Conservation (phyloP, 2,113 vertebrate species). For the Cricetomys ansorgei region DNA sequence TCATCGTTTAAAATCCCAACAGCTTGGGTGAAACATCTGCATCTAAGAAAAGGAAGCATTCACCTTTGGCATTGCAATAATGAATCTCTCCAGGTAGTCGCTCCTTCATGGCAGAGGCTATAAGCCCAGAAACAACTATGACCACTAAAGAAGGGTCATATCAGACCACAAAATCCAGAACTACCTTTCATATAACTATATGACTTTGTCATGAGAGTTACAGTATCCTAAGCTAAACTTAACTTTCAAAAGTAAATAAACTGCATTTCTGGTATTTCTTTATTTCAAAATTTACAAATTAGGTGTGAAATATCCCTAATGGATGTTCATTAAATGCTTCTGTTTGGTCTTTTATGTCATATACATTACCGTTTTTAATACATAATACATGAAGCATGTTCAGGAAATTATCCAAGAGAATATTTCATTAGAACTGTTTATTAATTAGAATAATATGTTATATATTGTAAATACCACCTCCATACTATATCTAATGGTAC, state of each 20-base stretch:
- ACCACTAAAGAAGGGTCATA: not conserved
- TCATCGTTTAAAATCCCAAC: not conserved
- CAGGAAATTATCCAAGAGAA: not conserved
- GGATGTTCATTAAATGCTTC: not conserved
- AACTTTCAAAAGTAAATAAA: not conserved
- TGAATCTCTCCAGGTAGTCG: not conserved
- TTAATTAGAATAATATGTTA: not conserved
- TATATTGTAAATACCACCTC: not conserved
- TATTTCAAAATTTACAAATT: not conserved
- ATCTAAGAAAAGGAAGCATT: not conserved
- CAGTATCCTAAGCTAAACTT: not conserved
- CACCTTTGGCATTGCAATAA: not conserved
- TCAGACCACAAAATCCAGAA: not conserved
- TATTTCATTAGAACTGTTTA: not conserved
- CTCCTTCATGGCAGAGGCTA: not conserved
- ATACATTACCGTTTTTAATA: not conserved
- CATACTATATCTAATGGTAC: not conserved
- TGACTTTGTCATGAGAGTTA: fast-evolving
- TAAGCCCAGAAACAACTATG: not conserved
- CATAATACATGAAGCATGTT: not conserved
- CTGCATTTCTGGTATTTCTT: not conserved
- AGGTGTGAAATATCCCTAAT: not conserved
- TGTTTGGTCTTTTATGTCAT: constrained; percentile 15
- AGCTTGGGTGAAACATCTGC: not conserved
- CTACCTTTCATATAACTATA: not conserved